These are phyloP conservation scores for Lathamus discolor DNA, from an alignment of 2,113 vertebrate genomes.

Conservation along the genomic window DNA sequence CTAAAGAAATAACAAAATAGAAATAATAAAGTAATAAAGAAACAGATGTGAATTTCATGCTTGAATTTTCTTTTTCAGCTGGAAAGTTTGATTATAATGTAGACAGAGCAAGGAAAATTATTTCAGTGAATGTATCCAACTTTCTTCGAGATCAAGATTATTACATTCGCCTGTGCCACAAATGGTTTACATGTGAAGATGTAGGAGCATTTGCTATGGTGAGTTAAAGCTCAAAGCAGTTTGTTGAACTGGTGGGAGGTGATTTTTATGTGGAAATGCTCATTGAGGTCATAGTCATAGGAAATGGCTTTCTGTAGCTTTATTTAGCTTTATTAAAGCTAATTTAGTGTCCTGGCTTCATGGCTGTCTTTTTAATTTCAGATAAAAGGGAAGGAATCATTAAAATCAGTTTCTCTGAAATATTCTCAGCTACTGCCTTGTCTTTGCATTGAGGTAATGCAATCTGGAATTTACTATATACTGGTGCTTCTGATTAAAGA, in stretches of 20 bases:
- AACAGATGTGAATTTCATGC: not conserved
- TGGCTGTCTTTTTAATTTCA: conserved; percentile 64
- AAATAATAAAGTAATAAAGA: not conserved
- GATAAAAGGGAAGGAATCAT: conserved; percentile 78
- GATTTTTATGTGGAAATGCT: not conserved
- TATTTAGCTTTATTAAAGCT: not conserved
- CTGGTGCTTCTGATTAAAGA: not conserved
- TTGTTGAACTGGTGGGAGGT: not conserved
- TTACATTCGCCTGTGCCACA: conserved; percentile 82
- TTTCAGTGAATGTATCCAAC: conserved; percentile 76
- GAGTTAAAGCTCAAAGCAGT: conserved; percentile 23
- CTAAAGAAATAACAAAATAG: not conserved
- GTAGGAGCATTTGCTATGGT: conserved; percentile 72
- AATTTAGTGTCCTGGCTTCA: not conserved
- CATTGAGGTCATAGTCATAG: not conserved
- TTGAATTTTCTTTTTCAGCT: conserved; percentile 67
- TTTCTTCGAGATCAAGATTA: conserved; percentile 74
- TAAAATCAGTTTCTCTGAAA: conserved; percentile 67
- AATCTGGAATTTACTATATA: not conserved
- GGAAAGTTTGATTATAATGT: conserved; percentile 76
- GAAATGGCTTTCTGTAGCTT: not conserved
- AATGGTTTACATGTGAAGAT: conserved; percentile 79
- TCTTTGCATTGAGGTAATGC: conserved; percentile 87
- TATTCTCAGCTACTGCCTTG: conserved; percentile 82
- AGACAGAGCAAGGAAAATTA: conserved; percentile 68